Percentiles rank a stretch among this genome's conserved stretches.
Conservation (phyloP, 2,888 invertebrate genomes). For the Drosophila trichaetosa region DNA sequence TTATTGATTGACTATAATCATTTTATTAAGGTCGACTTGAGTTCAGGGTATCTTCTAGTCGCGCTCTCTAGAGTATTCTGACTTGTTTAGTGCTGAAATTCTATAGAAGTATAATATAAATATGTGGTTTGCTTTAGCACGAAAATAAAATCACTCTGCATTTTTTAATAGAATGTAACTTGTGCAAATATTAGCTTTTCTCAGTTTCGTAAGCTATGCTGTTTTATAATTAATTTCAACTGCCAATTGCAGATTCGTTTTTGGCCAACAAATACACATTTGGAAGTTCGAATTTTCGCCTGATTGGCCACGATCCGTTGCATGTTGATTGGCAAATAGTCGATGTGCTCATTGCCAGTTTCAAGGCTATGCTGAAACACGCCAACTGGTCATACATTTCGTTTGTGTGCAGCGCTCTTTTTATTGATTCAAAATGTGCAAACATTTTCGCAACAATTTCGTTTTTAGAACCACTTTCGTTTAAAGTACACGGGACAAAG, state of each 20-base stretch:
- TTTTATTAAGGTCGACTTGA: not conserved
- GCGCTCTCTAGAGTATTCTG: not conserved
- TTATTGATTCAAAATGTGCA: slow-evolving; percentile 81
- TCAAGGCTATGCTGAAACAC: slow-evolving; percentile 58
- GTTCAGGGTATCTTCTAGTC: not conserved
- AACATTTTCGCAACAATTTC: slow-evolving; percentile 79
- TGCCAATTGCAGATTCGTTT: slow-evolving; percentile 8
- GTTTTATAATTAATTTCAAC: slow-evolving; percentile 9
- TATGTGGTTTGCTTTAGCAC: not conserved
- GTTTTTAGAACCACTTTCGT: slow-evolving; percentile 79
- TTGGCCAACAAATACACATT: not conserved
- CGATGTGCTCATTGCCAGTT: slow-evolving; percentile 41
- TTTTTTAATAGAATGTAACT: not conserved
- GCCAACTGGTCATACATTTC: slow-evolving; percentile 66
- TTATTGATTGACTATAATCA: not conserved
- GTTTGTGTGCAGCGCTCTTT: slow-evolving; percentile 29
- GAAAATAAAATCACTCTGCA: not conserved
- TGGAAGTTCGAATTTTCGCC: slow-evolving; percentile 30
- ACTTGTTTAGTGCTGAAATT: not conserved
- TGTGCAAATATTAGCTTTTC: slow-evolving; percentile 10
- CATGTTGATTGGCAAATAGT: slow-evolving; percentile 62
- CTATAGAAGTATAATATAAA: not conserved
- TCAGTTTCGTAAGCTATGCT: not conserved
- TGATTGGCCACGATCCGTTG: slow-evolving; percentile 53
- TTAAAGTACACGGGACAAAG: slow-evolving; percentile 52